Percentiles rank a stretch among this genome's conserved stretches.
Conservation (phyloP, 1,140 invertebrate genomes). For the Trichogramma pretiosum region DNA sequence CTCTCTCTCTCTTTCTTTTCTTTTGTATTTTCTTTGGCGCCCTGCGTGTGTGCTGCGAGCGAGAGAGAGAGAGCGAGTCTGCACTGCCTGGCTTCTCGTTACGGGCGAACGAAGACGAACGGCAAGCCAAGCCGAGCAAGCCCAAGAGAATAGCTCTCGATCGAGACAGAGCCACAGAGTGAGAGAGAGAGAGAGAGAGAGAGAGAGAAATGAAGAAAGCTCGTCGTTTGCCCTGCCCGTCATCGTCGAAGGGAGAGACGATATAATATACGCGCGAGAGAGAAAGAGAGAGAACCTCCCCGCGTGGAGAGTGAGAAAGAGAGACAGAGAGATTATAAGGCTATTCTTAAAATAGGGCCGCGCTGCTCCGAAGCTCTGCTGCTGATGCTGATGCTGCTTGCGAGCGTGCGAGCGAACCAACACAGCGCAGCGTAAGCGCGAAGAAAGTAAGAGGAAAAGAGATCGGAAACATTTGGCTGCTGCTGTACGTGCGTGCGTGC, state of each 20-base stretch:
- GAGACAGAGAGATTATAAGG: constrained; percentile 28
- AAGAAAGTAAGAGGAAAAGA: constrained; percentile 20
- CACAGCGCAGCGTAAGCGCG: constrained; percentile 16
- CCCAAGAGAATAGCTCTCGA: neutral
- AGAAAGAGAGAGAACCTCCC: constrained; percentile 4
- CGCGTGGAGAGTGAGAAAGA: constrained; percentile 20
- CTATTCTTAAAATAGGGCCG: constrained; percentile 40
- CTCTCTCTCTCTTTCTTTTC: neutral
- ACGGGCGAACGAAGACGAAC: too few relatives aligned
- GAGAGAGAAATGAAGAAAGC: constrained; percentile 15
- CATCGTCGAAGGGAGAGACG: constrained; percentile 16
- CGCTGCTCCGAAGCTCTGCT: constrained; percentile 13
- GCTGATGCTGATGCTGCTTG: constrained; percentile 6
- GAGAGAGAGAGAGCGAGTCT: too few relatives aligned
- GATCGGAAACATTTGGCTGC: constrained; percentile 22
- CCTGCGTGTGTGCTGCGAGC: too few relatives aligned
- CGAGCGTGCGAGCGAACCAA: constrained; percentile 24
- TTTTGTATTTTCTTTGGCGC: too few relatives aligned
- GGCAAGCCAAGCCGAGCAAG: too few relatives aligned
- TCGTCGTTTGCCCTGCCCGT: neutral
- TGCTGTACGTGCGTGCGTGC: too few relatives aligned
- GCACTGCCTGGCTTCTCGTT: too few relatives aligned
- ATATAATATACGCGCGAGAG: constrained; percentile 18
- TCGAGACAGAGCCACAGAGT: constrained; percentile 13
- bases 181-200: constrained; percentile 19